These are phyloP conservation scores for Aleadryas rufinucha DNA, from an alignment of 2,113 vertebrate genomes.

Conservation along the genomic window DNA sequence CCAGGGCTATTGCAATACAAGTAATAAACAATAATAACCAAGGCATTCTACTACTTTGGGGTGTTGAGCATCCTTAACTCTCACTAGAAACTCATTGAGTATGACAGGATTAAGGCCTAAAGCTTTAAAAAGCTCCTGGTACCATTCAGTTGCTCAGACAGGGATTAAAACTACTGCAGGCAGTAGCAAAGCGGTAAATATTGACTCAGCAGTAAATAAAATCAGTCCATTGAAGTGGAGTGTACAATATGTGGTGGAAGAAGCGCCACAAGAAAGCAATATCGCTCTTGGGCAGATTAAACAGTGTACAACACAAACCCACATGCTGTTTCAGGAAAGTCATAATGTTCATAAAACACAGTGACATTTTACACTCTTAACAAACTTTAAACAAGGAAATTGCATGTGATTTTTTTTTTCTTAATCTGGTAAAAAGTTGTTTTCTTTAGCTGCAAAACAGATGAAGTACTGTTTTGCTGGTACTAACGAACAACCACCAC, in stretches of 20 bases:
- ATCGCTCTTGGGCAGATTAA: not conserved
- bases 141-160: conserved; percentile 18
- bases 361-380: not conserved
- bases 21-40: not conserved
- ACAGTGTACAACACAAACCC: not conserved
- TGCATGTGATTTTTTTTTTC: not conserved
- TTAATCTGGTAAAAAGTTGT: not conserved
- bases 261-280: conserved; percentile 18
- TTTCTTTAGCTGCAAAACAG: not conserved
- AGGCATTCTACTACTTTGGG: not conserved
- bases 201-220: conserved; percentile 59
- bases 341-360: not conserved
- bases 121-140: conserved; percentile 2
- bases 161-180: conserved; percentile 33
- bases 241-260: not conserved
- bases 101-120: not conserved
- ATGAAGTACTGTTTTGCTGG: not conserved
- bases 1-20: not conserved
- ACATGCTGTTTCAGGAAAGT: not conserved
- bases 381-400: not conserved
- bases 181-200: conserved; percentile 40
- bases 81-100: not conserved
- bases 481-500: fast-evolving
- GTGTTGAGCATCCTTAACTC: not conserved
- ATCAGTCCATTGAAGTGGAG: not conserved